Percentiles rank a stretch among this genome's conserved stretches.
Evolutionary conservation across 1,140 invertebrate species (phyloP).

Genomic region (Agrypnia vestita): DNA sequence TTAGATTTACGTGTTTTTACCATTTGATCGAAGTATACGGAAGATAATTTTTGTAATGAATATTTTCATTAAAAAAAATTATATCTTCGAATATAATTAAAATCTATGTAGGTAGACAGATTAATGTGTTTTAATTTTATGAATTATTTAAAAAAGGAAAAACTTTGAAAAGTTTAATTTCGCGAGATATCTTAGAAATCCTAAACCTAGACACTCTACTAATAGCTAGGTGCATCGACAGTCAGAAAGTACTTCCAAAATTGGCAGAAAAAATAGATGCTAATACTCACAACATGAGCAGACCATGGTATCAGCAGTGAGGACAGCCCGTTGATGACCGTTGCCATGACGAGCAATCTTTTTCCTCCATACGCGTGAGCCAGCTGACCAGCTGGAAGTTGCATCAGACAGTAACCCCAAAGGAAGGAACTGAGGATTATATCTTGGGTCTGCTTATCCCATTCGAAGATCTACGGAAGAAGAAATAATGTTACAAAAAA

Average conservation of each 20-base stretch:
- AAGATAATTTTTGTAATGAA: no score
- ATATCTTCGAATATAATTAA: no score
- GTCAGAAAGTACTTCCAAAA: background rate
- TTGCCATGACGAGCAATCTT: conserved; percentile 74
- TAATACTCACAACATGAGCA: conserved; percentile 60
- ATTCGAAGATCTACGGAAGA: conserved; percentile 70
- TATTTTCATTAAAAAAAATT: no score
- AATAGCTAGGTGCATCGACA: no score
- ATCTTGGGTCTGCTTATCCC: conserved; percentile 74
- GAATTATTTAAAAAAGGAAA: no score
- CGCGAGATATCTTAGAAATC: no score
- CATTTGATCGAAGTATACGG: no score
- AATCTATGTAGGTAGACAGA: no score
- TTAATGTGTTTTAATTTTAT: no score
- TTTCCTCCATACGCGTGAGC: conserved; percentile 74
- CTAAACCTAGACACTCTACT: no score
- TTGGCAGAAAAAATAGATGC: background rate
- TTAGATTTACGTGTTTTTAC: no score
- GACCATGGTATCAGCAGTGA: conserved; percentile 66
- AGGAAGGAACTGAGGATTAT: conserved; percentile 80
- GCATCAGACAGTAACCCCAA: conserved; percentile 80
- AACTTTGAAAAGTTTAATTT: no score
- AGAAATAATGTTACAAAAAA: background rate
- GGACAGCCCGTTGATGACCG: conserved; percentile 76
- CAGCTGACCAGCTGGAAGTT: conserved; percentile 75